These are phyloP conservation scores for Otus sunia DNA, from an alignment of 2,113 vertebrate genomes.

Conservation along the genomic window DNA sequence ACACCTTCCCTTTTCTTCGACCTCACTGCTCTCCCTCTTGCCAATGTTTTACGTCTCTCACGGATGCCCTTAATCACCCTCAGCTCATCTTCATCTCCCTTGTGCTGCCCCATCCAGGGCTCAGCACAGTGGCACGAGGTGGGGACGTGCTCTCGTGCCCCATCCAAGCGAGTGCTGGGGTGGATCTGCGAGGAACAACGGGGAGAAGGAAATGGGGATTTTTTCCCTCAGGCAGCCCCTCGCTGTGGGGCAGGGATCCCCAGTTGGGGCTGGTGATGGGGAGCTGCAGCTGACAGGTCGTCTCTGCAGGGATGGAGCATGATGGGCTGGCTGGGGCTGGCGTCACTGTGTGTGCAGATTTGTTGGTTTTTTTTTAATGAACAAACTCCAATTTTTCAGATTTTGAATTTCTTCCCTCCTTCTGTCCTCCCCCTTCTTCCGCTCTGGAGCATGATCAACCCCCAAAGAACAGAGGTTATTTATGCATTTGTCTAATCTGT, in stretches of 20 bases:
- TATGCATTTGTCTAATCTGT: background rate
- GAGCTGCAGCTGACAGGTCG: fast-evolving
- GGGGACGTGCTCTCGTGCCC: fast-evolving
- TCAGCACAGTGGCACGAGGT: fast-evolving
- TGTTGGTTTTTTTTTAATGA: background rate
- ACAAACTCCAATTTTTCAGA: background rate
- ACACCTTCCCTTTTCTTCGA: background rate
- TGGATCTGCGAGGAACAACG: fast-evolving
- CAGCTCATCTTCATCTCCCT: background rate
- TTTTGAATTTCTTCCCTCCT: background rate
- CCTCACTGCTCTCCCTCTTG: background rate
- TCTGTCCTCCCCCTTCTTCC: background rate
- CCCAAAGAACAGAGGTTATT: background rate
- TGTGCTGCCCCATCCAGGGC: background rate
- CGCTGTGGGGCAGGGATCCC: background rate
- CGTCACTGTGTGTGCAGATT: fast-evolving
- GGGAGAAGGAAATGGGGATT: background rate
- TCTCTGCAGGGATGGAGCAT: background rate
- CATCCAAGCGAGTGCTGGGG: fast-evolving
- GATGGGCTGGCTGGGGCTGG: background rate
- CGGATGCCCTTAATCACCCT: fast-evolving
- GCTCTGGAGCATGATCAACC: background rate
- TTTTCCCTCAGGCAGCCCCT: fast-evolving
- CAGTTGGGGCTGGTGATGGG: fast-evolving
- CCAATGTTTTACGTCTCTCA: background rate